Evolutionary conservation across 2,113 vertebrate species (phyloP), one percentile per base, ranked within the genome.

Genomic region (Coracopsis vasa): DNA sequence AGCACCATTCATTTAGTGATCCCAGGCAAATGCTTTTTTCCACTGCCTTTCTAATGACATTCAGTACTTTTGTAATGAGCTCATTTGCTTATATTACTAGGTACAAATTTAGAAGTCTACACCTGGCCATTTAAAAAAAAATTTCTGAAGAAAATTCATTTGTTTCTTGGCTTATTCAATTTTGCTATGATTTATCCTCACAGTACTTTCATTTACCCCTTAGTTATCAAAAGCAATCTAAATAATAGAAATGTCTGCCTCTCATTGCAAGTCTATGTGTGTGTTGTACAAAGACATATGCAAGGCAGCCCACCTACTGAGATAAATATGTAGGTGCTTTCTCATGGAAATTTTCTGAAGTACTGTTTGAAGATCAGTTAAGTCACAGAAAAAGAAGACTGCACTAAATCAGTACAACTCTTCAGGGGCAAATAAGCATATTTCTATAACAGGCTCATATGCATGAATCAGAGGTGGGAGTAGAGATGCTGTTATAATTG

Each of bases 261-360:
- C 47, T 64, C 1, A 0, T 39, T 73, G 16, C 13, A 64, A 39
- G 11, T 48, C 21, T 24, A 11, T 2, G 0, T 8, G 16, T 61
- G 8, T 33, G 17, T 69, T 51, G 41, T 33, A 41, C 33, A 24
- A 8, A n/a, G 37, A 37, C 3, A 20, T 10, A 51, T 15, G 16
- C n/a, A 79, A 83, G 54, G 62, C 9, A 58, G 20, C 16, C 14
- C 11, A 25, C 11, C 35, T 84, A 65, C 73, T 20, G 7, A 44
- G 11, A 41, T 39, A 74, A 70, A 39, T 47, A 51, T 14, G 10
- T 42, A 47, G n/a, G 14, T 28, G 20, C 4, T 66, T 65, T 75
- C 15, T 29, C 20, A 54, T 24, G 9, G 47, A 42, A 23, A 37
- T 69, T 48, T 84, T 48, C 53, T 66, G 6, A 62, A 44, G 31